phyloP scores from a whole-genome alignment of 2,888 invertebrate genomes.

The Lysandra coridon region DNA sequence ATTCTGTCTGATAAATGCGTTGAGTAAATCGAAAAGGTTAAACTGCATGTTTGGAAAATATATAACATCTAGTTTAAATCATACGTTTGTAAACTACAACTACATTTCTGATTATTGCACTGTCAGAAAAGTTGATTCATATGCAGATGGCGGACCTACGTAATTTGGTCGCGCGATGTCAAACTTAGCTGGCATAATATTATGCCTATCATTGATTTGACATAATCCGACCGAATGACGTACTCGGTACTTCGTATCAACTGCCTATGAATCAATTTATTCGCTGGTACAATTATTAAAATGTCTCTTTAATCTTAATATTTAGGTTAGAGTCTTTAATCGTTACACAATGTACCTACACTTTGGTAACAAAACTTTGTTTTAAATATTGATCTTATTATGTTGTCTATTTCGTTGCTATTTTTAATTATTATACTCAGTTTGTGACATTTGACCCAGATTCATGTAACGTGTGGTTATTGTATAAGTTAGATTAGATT shows the following conservation, averaged over 20 bases:
- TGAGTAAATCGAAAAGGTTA: background rate
- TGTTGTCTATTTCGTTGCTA: background rate
- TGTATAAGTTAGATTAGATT: constrained; percentile 9
- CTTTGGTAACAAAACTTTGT: background rate
- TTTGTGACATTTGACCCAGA: constrained; percentile 26
- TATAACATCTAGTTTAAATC: background rate
- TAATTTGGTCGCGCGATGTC: too few species aligned
- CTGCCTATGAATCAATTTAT: too few species aligned
- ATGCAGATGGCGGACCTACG: too few species aligned
- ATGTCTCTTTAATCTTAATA: too few species aligned
- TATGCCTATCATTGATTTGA: too few species aligned
- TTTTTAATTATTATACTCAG: background rate
- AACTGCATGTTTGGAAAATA: background rate
- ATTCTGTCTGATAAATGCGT: constrained; percentile 53
- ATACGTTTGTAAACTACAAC: background rate
- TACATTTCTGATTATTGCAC: background rate
- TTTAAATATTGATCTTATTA: background rate
- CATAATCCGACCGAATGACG: too few species aligned
- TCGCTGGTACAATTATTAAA: too few species aligned
- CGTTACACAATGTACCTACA: too few species aligned
- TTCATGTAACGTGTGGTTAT: background rate
- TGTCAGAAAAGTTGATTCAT: background rate
- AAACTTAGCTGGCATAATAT: too few species aligned
- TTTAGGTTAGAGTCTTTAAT: too few species aligned
- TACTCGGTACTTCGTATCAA: too few species aligned